These are phyloP conservation scores for Lymantria dispar DNA, from an alignment of 2,888 invertebrate genomes.

Conservation along the genomic window DNA sequence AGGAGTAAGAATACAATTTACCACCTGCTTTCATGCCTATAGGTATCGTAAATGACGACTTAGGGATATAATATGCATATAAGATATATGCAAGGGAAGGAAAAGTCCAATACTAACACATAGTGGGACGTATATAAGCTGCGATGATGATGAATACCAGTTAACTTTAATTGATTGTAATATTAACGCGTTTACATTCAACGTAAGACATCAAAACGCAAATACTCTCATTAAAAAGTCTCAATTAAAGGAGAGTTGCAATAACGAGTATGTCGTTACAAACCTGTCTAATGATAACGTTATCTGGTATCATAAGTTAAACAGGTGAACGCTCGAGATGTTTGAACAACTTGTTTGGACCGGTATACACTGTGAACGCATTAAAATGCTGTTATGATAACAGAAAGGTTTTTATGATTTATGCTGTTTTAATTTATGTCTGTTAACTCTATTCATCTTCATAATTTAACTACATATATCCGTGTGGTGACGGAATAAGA, in stretches of 20 bases:
- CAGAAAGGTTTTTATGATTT: slow-evolving; percentile 15
- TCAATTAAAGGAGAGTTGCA: slow-evolving; percentile 20
- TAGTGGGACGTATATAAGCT: too few relatives aligned
- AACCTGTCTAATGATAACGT: slow-evolving; percentile 40
- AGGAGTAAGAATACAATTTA: too few relatives aligned
- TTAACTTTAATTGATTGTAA: neutral
- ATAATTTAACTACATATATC: too few relatives aligned
- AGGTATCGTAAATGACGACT: too few relatives aligned
- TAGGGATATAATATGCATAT: too few relatives aligned
- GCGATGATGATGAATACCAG: too few relatives aligned
- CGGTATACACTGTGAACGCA: slow-evolving; percentile 45
- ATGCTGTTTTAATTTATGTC: slow-evolving; percentile 1
- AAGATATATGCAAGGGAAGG: too few relatives aligned
- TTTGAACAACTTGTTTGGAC: slow-evolving; percentile 53
- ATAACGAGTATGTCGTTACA: slow-evolving; percentile 17
- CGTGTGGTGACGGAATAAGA: too few relatives aligned
- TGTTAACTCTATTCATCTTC: neutral
- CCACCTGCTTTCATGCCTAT: too few relatives aligned
- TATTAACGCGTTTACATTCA: neutral
- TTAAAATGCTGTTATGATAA: slow-evolving; percentile 47
- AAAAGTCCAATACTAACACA: too few relatives aligned
- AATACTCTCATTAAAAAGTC: slow-evolving; percentile 10
- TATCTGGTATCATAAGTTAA: slow-evolving; percentile 55
- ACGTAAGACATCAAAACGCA: neutral
- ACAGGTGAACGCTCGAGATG: slow-evolving; percentile 61